A percentile compares a stretch with the other conserved stretches of the same genome.
Conservation (phyloP, 2,888 invertebrate genomes). For the Dolichomitus sp. region DNA sequence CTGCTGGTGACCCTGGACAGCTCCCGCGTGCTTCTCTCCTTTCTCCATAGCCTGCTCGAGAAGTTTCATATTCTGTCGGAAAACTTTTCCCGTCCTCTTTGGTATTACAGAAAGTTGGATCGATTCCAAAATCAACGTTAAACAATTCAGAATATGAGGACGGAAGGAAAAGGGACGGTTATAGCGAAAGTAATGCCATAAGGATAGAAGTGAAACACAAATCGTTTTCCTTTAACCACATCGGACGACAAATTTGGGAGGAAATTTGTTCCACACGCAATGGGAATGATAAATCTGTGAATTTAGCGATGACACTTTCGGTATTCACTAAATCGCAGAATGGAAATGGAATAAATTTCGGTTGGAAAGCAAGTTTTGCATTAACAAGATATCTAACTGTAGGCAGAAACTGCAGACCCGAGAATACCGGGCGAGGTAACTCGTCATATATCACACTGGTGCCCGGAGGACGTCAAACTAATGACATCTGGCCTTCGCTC, state of each 20-base stretch:
- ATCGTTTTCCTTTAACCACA: neutral
- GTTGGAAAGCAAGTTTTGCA: neutral
- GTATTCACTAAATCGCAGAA: neutral
- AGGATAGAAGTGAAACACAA: neutral
- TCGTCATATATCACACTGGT: neutral
- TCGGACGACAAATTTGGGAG: neutral
- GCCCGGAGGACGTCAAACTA: slow-evolving; percentile 39
- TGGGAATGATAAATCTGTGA: neutral
- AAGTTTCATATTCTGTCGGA: slow-evolving; percentile 12
- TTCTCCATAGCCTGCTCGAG: neutral
- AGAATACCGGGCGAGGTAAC: neutral
- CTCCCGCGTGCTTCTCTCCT: neutral
- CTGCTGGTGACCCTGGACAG: slow-evolving; percentile 6
- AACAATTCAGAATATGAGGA: neutral
- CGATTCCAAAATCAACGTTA: slow-evolving; percentile 41
- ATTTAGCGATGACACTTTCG: neutral
- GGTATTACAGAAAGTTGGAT: slow-evolving; percentile 17
- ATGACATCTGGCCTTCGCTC: slow-evolving; percentile 42
- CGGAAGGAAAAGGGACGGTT: neutral
- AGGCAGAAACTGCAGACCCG: slow-evolving; percentile 9
- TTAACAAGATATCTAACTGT: neutral
- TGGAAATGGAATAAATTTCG: neutral
- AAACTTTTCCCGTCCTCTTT: slow-evolving; percentile 30
- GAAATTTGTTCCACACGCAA: neutral
- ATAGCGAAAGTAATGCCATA: neutral